Evolutionary conservation across 2,797 vertebrate genomes (phyloP).

Genomic region (Myotis findleyi): DNA sequence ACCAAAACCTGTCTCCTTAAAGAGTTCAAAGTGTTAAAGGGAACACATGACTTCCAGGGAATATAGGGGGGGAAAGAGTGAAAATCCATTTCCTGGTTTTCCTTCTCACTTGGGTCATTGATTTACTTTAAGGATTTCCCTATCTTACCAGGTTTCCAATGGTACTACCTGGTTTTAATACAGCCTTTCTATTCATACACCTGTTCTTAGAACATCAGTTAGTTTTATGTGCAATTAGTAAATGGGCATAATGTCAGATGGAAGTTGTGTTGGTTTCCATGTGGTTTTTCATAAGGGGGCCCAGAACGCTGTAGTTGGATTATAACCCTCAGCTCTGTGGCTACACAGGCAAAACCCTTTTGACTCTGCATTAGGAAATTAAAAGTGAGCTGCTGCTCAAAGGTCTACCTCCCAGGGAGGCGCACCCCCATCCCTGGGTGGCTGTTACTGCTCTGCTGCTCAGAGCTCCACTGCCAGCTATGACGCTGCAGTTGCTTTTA

Average conservation of each 20-base stretch:
- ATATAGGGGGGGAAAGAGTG: neutral
- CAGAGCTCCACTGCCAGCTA: neutral
- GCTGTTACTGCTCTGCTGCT: neutral
- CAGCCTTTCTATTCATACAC: neutral
- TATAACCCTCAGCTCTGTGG: neutral
- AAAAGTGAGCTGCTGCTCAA: neutral
- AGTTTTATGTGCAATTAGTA: neutral
- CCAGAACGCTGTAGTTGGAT: neutral
- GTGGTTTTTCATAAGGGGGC: neutral
- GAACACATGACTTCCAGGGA: neutral
- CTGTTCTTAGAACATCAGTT: neutral
- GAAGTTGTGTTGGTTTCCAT: neutral
- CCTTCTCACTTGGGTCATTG: neutral
- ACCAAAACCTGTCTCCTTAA: neutral
- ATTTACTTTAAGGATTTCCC: conserved; percentile 28
- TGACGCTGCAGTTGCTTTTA: neutral
- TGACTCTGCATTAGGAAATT: neutral
- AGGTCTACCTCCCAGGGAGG: neutral
- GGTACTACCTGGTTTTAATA: neutral
- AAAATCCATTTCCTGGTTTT: conserved; percentile 19
- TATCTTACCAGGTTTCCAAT: neutral
- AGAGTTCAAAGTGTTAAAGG: conserved; percentile 5
- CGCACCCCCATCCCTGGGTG: neutral
- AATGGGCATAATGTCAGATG: neutral
- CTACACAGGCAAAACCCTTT: neutral